Percentiles rank a stretch among this genome's conserved stretches.
phyloP scores from a whole-genome alignment of 2,797 vertebrate species.

The Lindbergichthys nudifrons region DNA sequence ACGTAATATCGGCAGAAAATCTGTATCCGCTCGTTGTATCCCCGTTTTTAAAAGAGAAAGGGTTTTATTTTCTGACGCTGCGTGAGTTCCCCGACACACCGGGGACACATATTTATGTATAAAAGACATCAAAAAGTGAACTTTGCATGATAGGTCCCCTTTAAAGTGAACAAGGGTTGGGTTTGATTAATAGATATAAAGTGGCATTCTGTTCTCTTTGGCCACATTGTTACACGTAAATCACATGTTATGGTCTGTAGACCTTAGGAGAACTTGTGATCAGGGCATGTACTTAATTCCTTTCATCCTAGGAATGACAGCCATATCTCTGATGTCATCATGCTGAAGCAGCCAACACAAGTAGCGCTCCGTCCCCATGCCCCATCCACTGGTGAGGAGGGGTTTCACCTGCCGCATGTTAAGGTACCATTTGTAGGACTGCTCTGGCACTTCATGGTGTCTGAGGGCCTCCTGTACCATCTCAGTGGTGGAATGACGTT shows the following conservation, averaged over 20 bases:
- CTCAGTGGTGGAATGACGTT: slow-evolving; percentile 83
- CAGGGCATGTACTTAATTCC: slow-evolving; percentile 85
- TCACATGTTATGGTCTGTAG: slow-evolving; percentile 20
- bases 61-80: too few relatives aligned
- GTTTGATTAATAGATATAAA: not conserved
- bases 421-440: slow-evolving; percentile 87
- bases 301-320: slow-evolving; percentile 87
- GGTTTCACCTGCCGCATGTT: slow-evolving; percentile 81
- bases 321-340: slow-evolving; percentile 84
- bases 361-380: slow-evolving; percentile 88
- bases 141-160: too few relatives aligned
- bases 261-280: slow-evolving; percentile 19
- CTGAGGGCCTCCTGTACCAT: slow-evolving; percentile 83
- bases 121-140: too few relatives aligned
- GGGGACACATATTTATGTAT: too few relatives aligned
- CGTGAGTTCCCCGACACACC: too few relatives aligned
- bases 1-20: too few relatives aligned
- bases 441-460: slow-evolving; percentile 84
- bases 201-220: too few relatives aligned
- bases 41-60: too few relatives aligned
- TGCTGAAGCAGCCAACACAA: slow-evolving; percentile 87
- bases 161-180: not conserved
- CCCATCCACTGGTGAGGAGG: slow-evolving; percentile 86
- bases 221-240: slow-evolving; percentile 14
- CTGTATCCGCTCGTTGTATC: too few relatives aligned